These are phyloP conservation scores for Cebidichthys violaceus DNA, from an alignment of 2,113 vertebrate species.

Conservation along the genomic window DNA sequence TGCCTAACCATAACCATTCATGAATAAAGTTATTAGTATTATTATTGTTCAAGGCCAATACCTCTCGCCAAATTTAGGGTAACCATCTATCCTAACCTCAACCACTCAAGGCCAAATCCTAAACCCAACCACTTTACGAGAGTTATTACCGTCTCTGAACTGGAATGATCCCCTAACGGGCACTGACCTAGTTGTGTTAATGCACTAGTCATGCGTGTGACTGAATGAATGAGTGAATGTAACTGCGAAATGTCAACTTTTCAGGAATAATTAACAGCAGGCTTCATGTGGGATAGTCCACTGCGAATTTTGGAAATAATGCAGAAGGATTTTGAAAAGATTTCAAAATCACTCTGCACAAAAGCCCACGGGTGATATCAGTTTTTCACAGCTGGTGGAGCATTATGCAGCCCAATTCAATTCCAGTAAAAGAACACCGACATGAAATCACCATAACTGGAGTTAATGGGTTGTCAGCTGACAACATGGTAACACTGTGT, in stretches of 20 bases:
- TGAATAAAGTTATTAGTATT: too few relatives aligned
- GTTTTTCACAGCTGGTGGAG: slow-evolving; percentile 26
- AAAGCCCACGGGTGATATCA: slow-evolving; percentile 26
- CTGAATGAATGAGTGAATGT: neutral
- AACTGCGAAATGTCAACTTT: slow-evolving; percentile 18
- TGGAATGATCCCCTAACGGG: too few relatives aligned
- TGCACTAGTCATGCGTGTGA: slow-evolving; percentile 9
- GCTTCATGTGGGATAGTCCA: slow-evolving; percentile 2
- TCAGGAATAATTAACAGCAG: slow-evolving; percentile 15
- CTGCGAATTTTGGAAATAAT: slow-evolving; percentile 18
- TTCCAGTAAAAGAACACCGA: neutral
- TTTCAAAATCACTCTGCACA: slow-evolving; percentile 5
- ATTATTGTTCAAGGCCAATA: too few relatives aligned
- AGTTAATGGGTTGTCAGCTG: slow-evolving; percentile 60
- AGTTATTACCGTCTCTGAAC: neutral
- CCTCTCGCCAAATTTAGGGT: too few relatives aligned
- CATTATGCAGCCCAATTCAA: slow-evolving; percentile 41
- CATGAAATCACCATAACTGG: slow-evolving; percentile 27
- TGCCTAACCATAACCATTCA: too few relatives aligned
- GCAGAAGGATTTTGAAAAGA: slow-evolving; percentile 32
- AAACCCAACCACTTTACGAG: neutral
- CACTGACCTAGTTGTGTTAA: neutral
- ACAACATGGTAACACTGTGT: slow-evolving; percentile 35
- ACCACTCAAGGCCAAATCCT: too few relatives aligned
- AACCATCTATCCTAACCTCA: neutral